A percentile compares a stretch with the other conserved stretches of the same genome.
These are phyloP conservation scores for Drosophila malerkotliana DNA, from an alignment of 1,140 invertebrate species.

Conservation along the genomic window DNA sequence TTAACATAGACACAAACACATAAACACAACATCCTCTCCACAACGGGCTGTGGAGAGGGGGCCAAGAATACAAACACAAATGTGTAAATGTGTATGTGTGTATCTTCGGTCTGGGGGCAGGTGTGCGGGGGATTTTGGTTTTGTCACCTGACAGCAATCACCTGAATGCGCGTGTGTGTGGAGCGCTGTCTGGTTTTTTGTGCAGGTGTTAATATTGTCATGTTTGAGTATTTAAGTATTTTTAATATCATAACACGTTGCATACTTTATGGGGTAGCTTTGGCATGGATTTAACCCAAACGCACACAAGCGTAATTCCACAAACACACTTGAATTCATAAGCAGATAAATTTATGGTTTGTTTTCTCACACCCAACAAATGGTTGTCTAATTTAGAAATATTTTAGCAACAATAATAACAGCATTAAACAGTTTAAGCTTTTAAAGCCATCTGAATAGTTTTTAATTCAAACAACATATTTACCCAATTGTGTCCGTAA, in stretches of 20 bases:
- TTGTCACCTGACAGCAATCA: slow-evolving; percentile 39
- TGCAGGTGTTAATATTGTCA: slow-evolving; percentile 61
- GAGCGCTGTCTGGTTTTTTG: slow-evolving; percentile 9
- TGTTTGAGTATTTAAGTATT: slow-evolving; percentile 63
- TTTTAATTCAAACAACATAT: slow-evolving; percentile 16
- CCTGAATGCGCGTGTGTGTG: slow-evolving; percentile 2
- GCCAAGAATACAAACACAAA: neutral
- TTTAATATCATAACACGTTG: slow-evolving; percentile 60
- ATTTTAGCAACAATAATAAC: neutral
- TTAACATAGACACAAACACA: slow-evolving; percentile 37
- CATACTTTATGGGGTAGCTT: slow-evolving; percentile 54
- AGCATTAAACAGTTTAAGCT: neutral
- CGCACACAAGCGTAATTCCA: slow-evolving; percentile 6
- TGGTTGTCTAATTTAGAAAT: neutral
- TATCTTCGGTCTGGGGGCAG: slow-evolving; percentile 8
- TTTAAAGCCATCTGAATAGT: neutral
- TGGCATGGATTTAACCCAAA: slow-evolving; percentile 3
- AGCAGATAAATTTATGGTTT: slow-evolving; percentile 21
- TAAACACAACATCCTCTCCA: slow-evolving; percentile 2
- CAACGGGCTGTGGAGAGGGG: neutral
- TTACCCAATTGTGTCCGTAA: slow-evolving; percentile 7
- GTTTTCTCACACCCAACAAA: neutral
- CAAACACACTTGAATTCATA: slow-evolving; percentile 5
- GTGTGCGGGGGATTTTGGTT: slow-evolving; percentile 33
- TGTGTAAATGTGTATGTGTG: slow-evolving; percentile 5